Conservation (phyloP, 1,140 invertebrate species). For the Papilio polyxenes region DNA sequence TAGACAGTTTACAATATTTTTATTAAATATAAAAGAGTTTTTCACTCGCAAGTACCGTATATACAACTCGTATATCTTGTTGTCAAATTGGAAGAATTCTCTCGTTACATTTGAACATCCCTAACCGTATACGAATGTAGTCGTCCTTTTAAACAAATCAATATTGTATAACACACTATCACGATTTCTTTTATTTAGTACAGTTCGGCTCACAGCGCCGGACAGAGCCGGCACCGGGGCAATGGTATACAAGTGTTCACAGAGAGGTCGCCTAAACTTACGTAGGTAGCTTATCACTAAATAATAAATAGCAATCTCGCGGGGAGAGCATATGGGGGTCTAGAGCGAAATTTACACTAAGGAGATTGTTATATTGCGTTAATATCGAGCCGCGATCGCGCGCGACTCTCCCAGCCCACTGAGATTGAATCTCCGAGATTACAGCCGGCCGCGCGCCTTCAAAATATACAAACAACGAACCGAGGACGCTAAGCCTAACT, state of each 20-base stretch:
- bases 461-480: slow-evolving; percentile 78
- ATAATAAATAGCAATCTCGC: slow-evolving; percentile 78
- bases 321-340: slow-evolving; percentile 59
- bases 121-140: slow-evolving; percentile 78
- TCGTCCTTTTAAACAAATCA: slow-evolving; percentile 71
- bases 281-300: slow-evolving; percentile 74
- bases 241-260: slow-evolving; percentile 78
- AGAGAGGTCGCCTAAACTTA: slow-evolving; percentile 71
- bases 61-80: slow-evolving; percentile 78
- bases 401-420: slow-evolving; percentile 63
- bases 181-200: slow-evolving; percentile 70
- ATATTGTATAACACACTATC: slow-evolving; percentile 75
- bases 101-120: slow-evolving; percentile 60
- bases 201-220: slow-evolving; percentile 64
- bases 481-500: slow-evolving; percentile 69
- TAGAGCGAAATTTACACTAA: slow-evolving; percentile 78
- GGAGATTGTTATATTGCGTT: slow-evolving; percentile 75
- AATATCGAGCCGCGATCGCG: slow-evolving; percentile 62
- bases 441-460: slow-evolving; percentile 63
- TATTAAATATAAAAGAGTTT: slow-evolving; percentile 77
- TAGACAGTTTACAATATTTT: slow-evolving; percentile 76
- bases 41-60: slow-evolving; percentile 75
- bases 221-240: slow-evolving; percentile 61
- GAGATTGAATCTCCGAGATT: slow-evolving; percentile 80
- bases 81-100: slow-evolving; percentile 74